Evolutionary conservation across 2,113 vertebrate genomes (phyloP).

Genomic region (Oplegnathus fasciatus): DNA sequence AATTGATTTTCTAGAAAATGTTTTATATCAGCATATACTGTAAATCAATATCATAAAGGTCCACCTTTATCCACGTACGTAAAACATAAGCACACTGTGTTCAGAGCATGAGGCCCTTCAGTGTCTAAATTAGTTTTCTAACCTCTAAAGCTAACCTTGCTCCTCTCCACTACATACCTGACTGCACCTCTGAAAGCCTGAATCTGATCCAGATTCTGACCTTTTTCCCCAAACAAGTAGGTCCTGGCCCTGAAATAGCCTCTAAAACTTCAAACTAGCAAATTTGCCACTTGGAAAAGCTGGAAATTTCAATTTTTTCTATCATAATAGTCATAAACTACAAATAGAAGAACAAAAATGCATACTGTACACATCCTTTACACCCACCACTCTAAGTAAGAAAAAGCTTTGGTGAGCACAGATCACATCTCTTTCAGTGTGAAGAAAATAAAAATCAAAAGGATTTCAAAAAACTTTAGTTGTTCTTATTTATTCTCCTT

Average conservation of each 20-base stretch:
- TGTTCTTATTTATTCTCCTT: not conserved
- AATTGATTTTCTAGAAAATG: not conserved
- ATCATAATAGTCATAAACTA: too few relatives aligned
- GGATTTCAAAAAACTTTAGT: not conserved
- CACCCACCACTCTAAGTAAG: not conserved
- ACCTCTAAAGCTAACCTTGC: too few relatives aligned
- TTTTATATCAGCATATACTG: not conserved
- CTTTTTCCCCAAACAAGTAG: not conserved
- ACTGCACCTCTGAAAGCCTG: too few relatives aligned
- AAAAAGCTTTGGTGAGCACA: too few relatives aligned
- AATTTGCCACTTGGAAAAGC: too few relatives aligned
- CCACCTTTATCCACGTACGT: not conserved
- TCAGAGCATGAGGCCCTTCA: not conserved
- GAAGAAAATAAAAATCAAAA: not conserved
- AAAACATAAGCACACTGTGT: not conserved
- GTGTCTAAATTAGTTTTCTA: too few relatives aligned
- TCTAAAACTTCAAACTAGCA: too few relatives aligned
- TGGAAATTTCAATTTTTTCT: too few relatives aligned
- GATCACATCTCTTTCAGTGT: not conserved
- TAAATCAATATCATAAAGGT: not conserved
- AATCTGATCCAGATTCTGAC: too few relatives aligned
- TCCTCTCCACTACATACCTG: too few relatives aligned
- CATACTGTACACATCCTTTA: not conserved
- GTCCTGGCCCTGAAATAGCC: not conserved
- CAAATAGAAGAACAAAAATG: not conserved